Base-by-base conservation (phyloP, 1,140 invertebrate genomes). In the Chlorops oryzae region DNA sequence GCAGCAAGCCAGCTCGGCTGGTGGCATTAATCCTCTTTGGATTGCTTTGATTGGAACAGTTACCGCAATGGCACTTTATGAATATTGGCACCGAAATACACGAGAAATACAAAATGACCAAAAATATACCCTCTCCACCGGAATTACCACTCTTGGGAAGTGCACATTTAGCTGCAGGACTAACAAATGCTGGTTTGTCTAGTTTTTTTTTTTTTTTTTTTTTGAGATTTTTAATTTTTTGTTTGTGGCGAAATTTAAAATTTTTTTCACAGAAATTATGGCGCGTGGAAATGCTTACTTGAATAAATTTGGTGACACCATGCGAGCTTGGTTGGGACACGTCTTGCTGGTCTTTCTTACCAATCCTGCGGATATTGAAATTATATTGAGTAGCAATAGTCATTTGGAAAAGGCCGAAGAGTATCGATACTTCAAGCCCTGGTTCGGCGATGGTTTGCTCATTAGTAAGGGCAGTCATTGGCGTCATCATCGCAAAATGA, bases 361-460 rank as follows among this genome's bases (percentile, higher is more conserved):
- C 1, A 79, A 87, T 61, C 81, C 86, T 4, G 63, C 75, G 12
- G 86, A 89, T 56, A 70, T 84, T 5, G 87, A 88, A 73, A 69
- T 85, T 10, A 84, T 87, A 41, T 70, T 87, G 0, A 78, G 80
- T 45, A 85, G 83, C 50, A 68, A 79, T 24, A 82, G 85, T 45
- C 85, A 94, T 59, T 82, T 96, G 21, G 84, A 91, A 50, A 96
- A 96, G 65, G 77, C 85, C 0, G 57, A 76, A 1, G 84, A 88
- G 74, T 92, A 91, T 62, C 80, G 80, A 51, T 90, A 86, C 64
- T 87, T 97, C 52, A 84, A 91, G 62, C 89, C 90, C 1, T 95
- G 92, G 91, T 79, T 95, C 34, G 90, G 90, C 12, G 82, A 90
- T 57, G 92, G 91, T 44, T 74, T 95, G 3, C 76, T 94, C 2